These are phyloP conservation scores for Phenacoccus solenopsis DNA, from an alignment of 1,140 invertebrate genomes.

Conservation along the genomic window DNA sequence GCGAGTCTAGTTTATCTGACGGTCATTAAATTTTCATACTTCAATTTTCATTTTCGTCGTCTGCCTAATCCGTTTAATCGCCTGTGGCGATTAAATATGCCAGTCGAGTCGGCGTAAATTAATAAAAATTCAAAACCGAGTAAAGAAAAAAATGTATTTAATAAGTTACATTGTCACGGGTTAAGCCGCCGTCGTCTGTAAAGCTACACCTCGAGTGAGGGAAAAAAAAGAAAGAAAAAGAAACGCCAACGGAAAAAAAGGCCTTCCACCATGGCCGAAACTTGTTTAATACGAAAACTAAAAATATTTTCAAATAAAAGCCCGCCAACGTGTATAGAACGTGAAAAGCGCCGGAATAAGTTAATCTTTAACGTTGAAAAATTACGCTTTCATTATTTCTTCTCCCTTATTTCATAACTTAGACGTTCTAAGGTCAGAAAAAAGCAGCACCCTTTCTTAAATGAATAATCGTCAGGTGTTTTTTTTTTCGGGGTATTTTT, in stretches of 20 bases:
- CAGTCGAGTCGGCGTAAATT: too few species aligned
- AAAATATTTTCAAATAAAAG: slow-evolving; percentile 4
- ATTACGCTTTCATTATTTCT: not conserved
- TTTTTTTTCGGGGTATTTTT: not conserved
- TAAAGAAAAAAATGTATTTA: too few species aligned
- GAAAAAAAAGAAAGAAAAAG: slow-evolving; percentile 7
- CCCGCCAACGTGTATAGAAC: not conserved
- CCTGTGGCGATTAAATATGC: too few species aligned
- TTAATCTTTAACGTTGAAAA: slow-evolving; percentile 3
- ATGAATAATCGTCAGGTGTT: not conserved
- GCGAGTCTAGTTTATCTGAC: too few species aligned
- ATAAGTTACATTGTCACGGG: too few species aligned
- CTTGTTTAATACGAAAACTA: not conserved
- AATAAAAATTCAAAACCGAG: too few species aligned
- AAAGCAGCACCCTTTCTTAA: not conserved
- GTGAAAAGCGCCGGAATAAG: not conserved
- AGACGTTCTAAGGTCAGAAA: not conserved
- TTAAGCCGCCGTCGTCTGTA: too few species aligned
- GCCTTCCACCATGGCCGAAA: too few species aligned
- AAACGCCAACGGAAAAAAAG: not conserved
- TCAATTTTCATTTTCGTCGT: too few species aligned
- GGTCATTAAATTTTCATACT: too few species aligned
- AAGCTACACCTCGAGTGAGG: not conserved
- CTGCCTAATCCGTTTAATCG: too few species aligned
- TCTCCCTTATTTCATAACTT: not conserved